A percentile compares a stretch with the other conserved stretches of the same genome.
Evolutionary conservation across 2,888 invertebrate species (phyloP).

Genomic region (Cantharis flavilabris): DNA sequence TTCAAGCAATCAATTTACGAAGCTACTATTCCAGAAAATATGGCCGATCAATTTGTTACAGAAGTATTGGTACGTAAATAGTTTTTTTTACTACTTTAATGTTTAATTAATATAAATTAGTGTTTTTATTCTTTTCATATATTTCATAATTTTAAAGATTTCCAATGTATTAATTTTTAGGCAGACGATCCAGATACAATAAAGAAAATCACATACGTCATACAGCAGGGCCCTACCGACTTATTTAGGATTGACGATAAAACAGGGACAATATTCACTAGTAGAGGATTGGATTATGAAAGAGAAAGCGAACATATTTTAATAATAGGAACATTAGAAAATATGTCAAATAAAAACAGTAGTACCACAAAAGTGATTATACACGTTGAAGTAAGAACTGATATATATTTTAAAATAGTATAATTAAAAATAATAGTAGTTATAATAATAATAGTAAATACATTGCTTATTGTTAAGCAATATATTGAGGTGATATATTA

Average conservation of each 20-base stretch:
- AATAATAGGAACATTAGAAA: conserved; percentile 82
- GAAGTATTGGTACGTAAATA: conserved; percentile 69
- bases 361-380: conserved; percentile 76
- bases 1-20: conserved; percentile 76
- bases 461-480: no score
- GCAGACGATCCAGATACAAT: conserved; percentile 83
- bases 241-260: conserved; percentile 82
- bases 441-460: no score
- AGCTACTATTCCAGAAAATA: conserved; percentile 84
- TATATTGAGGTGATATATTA: no score
- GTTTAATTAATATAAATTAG: no score
- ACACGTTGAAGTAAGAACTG: conserved; percentile 64
- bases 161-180: conserved; percentile 50
- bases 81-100: no score
- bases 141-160: not conserved
- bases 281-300: conserved; percentile 79
- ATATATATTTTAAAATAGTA: no score
- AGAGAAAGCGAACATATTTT: conserved; percentile 73
- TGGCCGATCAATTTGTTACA: conserved; percentile 75
- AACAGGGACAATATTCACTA: conserved; percentile 78
- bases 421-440: no score
- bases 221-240: conserved; percentile 80
- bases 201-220: conserved; percentile 81
- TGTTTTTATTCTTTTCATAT: not conserved
- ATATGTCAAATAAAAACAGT: conserved; percentile 68